phyloP scores from a whole-genome alignment of 2,797 vertebrate genomes.

The Eupleurogrammus muticus region DNA sequence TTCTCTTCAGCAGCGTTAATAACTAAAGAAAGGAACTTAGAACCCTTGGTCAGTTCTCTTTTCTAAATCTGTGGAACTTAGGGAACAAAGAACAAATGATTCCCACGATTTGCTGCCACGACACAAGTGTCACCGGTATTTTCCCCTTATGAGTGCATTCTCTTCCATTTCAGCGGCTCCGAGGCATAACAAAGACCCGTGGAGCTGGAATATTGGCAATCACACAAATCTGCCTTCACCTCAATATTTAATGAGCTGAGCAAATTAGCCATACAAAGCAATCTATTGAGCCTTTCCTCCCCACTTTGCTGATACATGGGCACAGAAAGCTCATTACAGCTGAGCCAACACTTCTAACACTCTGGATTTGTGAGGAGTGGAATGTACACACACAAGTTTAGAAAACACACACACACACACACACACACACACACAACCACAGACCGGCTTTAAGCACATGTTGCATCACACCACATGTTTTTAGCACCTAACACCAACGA shows the following conservation, averaged over 20 bases:
- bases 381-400: slow-evolving; percentile 16
- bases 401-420: not conserved
- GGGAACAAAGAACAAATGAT: no score
- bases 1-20: no score
- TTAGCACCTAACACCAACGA: not conserved
- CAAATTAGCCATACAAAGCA: slow-evolving; percentile 83
- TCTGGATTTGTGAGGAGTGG: slow-evolving; percentile 28
- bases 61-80: no score
- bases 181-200: slow-evolving; percentile 75
- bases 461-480: slow-evolving; percentile 9
- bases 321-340: slow-evolving; percentile 66
- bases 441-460: not conserved
- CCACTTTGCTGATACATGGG: slow-evolving; percentile 66
- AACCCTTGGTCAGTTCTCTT: no score
- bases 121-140: slow-evolving; percentile 26
- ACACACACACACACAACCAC: no score
- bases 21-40: no score
- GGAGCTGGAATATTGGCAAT: slow-evolving; percentile 79
- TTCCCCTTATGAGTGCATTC: slow-evolving; percentile 21
- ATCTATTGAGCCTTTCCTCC: slow-evolving; percentile 79
- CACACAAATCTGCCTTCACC: slow-evolving; percentile 82
- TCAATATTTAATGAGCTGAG: slow-evolving; percentile 86
- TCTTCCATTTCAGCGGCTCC: slow-evolving; percentile 61
- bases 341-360: slow-evolving; percentile 57
- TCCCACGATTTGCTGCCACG: slow-evolving; percentile 40